These are phyloP conservation scores for Asbolus verrucosus DNA, from an alignment of 1,140 invertebrate species.

Conservation along the genomic window DNA sequence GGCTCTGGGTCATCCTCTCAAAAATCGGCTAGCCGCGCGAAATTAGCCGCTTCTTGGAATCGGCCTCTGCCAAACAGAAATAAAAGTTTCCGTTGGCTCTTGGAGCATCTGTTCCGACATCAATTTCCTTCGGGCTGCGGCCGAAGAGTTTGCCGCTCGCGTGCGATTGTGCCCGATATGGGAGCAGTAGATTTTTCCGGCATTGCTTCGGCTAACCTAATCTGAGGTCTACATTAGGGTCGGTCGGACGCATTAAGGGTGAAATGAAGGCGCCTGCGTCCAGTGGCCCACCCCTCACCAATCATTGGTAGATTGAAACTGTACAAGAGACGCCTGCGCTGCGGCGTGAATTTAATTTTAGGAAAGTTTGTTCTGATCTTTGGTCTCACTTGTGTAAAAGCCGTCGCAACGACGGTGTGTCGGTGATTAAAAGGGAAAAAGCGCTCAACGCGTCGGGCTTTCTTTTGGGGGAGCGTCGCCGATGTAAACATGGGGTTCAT, in stretches of 20 bases:
- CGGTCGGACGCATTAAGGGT: constrained; percentile 60
- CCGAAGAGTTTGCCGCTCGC: background rate
- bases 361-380: constrained; percentile 48
- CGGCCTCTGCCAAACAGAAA: too few species aligned
- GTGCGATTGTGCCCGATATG: background rate
- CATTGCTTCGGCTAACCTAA: constrained; percentile 58
- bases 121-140: background rate
- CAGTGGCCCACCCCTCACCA: constrained; percentile 55
- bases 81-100: too few species aligned
- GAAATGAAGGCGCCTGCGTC: constrained; percentile 55
- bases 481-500: background rate
- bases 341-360: constrained; percentile 50
- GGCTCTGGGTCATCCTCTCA: too few species aligned
- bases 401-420: constrained; percentile 7
- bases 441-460: background rate
- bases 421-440: constrained; percentile 5
- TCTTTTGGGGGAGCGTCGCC: background rate
- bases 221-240: constrained; percentile 62
- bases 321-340: constrained; percentile 59
- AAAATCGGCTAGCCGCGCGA: too few species aligned
- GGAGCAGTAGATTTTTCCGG: constrained; percentile 57
- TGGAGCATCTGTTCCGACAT: too few species aligned
- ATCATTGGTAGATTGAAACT: constrained; percentile 57
- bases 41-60: too few species aligned
- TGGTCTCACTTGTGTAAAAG: constrained; percentile 38